phyloP scores from a whole-genome alignment of 2,888 invertebrate genomes.

The Acholoe squamosa region DNA sequence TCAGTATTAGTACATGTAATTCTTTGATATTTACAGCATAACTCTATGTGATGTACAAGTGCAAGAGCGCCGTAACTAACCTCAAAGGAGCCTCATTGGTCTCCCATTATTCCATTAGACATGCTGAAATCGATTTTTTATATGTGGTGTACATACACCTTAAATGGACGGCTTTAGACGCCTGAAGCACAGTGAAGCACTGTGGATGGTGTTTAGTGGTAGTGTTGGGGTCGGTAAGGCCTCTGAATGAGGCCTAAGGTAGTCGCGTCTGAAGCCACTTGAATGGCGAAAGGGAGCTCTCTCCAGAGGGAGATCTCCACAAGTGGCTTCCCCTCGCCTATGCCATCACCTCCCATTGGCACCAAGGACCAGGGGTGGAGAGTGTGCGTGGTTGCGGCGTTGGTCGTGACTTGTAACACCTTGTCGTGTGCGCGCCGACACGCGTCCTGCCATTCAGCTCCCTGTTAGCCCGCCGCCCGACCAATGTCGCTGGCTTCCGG shows the following conservation, averaged over 20 bases:
- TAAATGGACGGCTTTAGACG: not conserved
- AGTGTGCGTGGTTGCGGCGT: conserved; percentile 7
- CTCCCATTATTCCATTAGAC: not conserved
- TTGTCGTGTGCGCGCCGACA: conserved; percentile 26
- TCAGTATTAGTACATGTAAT: too few relatives aligned
- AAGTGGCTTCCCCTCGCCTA: conserved; percentile 19
- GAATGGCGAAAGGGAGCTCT: not conserved
- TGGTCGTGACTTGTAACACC: conserved; percentile 39
- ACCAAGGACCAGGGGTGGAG: not conserved
- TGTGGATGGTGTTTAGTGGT: not conserved
- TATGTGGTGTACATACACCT: not conserved
- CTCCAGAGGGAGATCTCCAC: not conserved
- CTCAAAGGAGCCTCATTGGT: not conserved
- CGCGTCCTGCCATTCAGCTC: conserved; percentile 3
- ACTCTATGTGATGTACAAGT: too few relatives aligned
- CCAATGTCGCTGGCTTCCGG: conserved; percentile 27
- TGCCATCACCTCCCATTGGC: conserved; percentile 15
- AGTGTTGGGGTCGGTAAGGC: not conserved
- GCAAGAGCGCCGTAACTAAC: not conserved
- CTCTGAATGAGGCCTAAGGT: not conserved
- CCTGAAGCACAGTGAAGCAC: not conserved
- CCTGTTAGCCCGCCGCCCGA: not conserved
- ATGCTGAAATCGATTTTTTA: not conserved
- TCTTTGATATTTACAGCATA: too few relatives aligned
- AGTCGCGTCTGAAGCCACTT: not conserved